Conservation (phyloP, 2,113 vertebrate species). For the Lophius piscatorius region DNA sequence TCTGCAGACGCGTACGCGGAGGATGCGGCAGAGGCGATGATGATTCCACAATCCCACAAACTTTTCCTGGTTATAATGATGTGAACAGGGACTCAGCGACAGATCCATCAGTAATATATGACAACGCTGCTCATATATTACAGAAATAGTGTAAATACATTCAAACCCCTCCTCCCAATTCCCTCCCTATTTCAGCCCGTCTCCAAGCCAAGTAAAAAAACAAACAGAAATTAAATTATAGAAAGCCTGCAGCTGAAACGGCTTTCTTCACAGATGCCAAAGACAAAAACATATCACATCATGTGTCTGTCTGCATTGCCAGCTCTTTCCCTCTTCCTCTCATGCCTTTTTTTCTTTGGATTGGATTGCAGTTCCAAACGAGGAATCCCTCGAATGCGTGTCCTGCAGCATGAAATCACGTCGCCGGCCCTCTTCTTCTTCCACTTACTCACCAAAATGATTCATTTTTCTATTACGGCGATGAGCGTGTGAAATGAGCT, state of each 20-base stretch:
- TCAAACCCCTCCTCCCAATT: neutral
- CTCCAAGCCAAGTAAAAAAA: conserved; percentile 4
- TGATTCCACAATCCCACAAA: too few relatives aligned
- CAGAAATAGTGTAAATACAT: conserved; percentile 26
- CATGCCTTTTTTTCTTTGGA: conserved; percentile 12
- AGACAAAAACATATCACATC: conserved; percentile 40
- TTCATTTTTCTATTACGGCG: conserved; percentile 92
- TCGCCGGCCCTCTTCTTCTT: conserved; percentile 32
- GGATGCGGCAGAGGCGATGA: too few relatives aligned
- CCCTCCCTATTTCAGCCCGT: neutral
- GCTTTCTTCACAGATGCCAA: conserved; percentile 37
- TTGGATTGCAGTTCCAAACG: conserved; percentile 61
- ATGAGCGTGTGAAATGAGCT: conserved; percentile 95
- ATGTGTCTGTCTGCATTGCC: conserved; percentile 9
- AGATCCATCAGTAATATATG: neutral
- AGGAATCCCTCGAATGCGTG: conserved; percentile 75
- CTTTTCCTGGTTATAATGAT: too few relatives aligned
- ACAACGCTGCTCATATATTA: conserved; percentile 7
- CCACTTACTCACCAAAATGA: conserved; percentile 79
- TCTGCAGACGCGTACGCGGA: too few relatives aligned
- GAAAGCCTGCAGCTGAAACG: conserved; percentile 30
- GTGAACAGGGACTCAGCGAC: conserved; percentile 5
- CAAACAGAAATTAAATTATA: conserved; percentile 49
- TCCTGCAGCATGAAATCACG: conserved; percentile 77
- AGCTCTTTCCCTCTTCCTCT: conserved; percentile 4